Base-by-base conservation (phyloP, 2,113 vertebrate genomes). In the Fulmarus glacialis region DNA sequence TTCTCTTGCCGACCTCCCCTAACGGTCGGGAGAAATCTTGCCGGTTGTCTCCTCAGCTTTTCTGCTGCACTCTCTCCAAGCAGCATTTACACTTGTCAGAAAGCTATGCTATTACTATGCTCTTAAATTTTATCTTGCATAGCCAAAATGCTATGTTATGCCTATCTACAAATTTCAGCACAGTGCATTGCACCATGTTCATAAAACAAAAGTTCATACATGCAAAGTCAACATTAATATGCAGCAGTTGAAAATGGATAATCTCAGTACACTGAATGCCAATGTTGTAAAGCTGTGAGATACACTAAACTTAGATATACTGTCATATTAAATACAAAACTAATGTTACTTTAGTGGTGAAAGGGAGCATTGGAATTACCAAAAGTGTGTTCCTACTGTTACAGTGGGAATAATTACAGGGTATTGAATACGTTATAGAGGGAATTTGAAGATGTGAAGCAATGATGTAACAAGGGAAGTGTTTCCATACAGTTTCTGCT, bases 41-140 rank as follows among this genome's bases (percentile, higher is more conserved):
- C 53, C 1, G 11, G 52, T 82, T 91, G 50, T 78, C 87, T 93
- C 74, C 59, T 90, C 71, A 58, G 87, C 48, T 94, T 92, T 95
- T 68, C 82, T 86, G 87, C 87, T 77, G 50, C 48, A 29, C 50
- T 80, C 58, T 88, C 84, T 89, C 81, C 93, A 80, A 90, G 91
- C 58, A 82, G 90, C 89, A 88, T 91, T 96, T 84, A 78, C 80
- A 75, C 80, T 93, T 91, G 94, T 94, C 93, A 97, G 93, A 94
- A 82, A 96, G 91, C 91, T 85, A 66, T 15, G 82, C 84, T 96
- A 47, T 94, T 94, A 91, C 89, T 32, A 62, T 2, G 0, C 62
- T 94, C 95, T 97, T 81, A 75, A 89, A 95, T 96, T 97, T 98
- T 97, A 98, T 98, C 97, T 97, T 93, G 92, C 97, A 68, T 89